Base-by-base conservation (phyloP, 2,797 vertebrate species). In the Sebastes vulpes region DNA sequence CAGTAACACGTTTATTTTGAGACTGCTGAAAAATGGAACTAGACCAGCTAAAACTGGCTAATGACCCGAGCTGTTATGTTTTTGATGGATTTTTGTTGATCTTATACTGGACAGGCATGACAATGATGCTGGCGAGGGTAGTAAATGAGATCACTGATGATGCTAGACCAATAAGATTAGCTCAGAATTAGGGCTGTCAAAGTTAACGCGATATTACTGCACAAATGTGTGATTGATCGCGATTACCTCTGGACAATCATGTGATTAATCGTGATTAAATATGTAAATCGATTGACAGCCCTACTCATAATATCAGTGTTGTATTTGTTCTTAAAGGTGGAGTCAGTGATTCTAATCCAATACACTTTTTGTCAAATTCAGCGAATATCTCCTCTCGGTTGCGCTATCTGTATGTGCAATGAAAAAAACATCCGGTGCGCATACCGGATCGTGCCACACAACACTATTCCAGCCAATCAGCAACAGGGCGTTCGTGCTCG, bases 251-350 rank as follows among this genome's bases (percentile, higher is more conserved):
- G 35, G 35, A 38, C 5, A 14, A 42, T 6, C 35, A 38, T 42
- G 38, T 0, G 38, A 42, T 42, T 42, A 42, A 42, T 42, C 5
- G 5, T 42, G 38, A 42, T 46, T 18, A 46, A 46, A 46, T 46
- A 18, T 46, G 0, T 46, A 0, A 46, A 46, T 46, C 0, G 14
- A 6, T 46, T 46, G 14, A 46, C 6, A 46, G 14, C 38, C 38
- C 38, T 16, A 42, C 14, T 16, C 14, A 57, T 29, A 26, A n/a
- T 48, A 1, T 48, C 6, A 6, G 0, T n/a, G 38, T 32, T 35
- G 8, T 25, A 46, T 46, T 26, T 64, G n/a, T 35, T 23, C 56
- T 60, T 21, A 60, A 60, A 60, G n/a, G 11, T 59, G 18, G 29
- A n/a, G 18, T 59, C 18, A 57, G 54, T 26, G 11, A 16, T 26